Evolutionary conservation across 1,140 invertebrate genomes (phyloP).

Genomic region (Caenorhabditis latens): DNA sequence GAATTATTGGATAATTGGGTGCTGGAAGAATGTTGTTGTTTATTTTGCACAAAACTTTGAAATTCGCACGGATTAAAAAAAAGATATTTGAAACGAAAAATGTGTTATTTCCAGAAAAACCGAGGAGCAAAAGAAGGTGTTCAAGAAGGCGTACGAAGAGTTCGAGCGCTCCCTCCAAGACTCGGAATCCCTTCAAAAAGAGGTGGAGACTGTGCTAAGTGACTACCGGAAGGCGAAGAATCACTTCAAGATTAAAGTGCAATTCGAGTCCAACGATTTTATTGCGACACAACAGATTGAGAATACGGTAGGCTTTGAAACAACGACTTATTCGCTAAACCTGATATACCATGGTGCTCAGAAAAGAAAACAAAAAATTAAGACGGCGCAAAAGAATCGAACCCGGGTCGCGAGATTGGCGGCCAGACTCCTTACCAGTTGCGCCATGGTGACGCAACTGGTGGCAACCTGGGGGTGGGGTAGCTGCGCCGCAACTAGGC

Average conservation of each 20-base stretch:
- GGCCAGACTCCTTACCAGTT: not conserved
- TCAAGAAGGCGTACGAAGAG: not conserved
- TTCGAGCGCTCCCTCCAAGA: not conserved
- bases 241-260: not conserved
- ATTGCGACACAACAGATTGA: constrained; percentile 32
- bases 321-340: not conserved
- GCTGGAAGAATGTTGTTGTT: too few species aligned
- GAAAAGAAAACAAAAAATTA: not conserved
- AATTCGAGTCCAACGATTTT: not conserved
- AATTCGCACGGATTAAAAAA: too few species aligned
- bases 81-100: too few species aligned
- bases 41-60: too few species aligned
- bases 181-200: not conserved
- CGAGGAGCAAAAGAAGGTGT: constrained; percentile 1
- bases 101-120: not conserved
- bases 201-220: constrained; percentile 13
- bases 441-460: too few species aligned
- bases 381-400: too few species aligned
- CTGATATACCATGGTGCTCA: not conserved
- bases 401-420: not conserved
- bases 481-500: too few species aligned
- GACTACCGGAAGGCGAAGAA: constrained; percentile 11
- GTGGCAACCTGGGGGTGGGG: too few species aligned
- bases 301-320: not conserved
- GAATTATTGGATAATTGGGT: not conserved